These are phyloP conservation scores for Rhincodon typus DNA, from an alignment of 2,797 vertebrate genomes.

Conservation along the genomic window DNA sequence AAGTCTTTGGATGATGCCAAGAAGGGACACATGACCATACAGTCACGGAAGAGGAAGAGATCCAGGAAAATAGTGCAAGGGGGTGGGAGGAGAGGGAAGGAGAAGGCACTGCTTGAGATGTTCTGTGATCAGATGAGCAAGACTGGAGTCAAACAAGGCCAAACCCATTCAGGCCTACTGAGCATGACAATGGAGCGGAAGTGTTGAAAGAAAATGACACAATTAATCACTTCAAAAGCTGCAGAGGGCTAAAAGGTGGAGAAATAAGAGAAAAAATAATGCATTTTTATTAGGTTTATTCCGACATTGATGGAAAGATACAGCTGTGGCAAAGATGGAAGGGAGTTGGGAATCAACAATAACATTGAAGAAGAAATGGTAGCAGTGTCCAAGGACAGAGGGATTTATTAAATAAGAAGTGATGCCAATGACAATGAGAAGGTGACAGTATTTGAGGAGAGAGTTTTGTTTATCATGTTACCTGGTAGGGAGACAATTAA, in stretches of 20 bases:
- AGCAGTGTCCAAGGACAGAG: not conserved
- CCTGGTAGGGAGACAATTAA: not conserved
- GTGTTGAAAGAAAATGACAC: not conserved
- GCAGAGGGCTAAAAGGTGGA: not conserved
- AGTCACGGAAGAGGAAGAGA: not conserved
- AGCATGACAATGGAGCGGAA: not conserved
- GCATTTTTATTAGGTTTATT: not conserved
- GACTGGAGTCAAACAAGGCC: not conserved
- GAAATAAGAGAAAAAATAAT: not conserved
- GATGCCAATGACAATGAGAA: not conserved
- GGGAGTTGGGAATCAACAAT: not conserved
- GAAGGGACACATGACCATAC: not conserved
- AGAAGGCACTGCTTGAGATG: not conserved
- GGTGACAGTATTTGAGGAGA: not conserved
- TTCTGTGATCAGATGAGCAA: not conserved
- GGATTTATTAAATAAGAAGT: not conserved
- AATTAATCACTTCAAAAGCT: not conserved
- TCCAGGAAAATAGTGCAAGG: not conserved
- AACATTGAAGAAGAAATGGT: not conserved
- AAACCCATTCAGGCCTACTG: not conserved
- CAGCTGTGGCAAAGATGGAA: not conserved
- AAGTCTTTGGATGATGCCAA: not conserved
- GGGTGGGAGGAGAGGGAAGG: not conserved
- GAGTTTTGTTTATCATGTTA: not conserved
- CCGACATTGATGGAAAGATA: not conserved